Evolutionary conservation across 1,140 invertebrate genomes (phyloP), one percentile per base, ranked within the genome.

Genomic region (Tigriopus japonicus): DNA sequence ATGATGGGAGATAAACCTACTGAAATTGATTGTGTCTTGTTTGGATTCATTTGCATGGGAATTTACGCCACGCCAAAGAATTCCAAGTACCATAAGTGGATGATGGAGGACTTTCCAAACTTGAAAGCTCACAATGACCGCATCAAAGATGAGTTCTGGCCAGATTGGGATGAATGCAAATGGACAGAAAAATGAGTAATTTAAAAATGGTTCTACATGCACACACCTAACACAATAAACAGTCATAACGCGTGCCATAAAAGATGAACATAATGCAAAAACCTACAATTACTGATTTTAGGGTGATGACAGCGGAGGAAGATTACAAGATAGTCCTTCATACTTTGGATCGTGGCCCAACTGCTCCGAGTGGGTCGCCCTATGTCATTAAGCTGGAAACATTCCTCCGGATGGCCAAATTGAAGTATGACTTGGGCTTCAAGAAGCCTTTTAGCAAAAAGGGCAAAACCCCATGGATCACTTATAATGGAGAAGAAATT

Each of bases 381-480:
- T 69, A 68, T 62, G 64, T 59, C 5, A 28, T 69, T 14, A 69
- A 69, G 53, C 54, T 69, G 59, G 67, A 68, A 45, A 69, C 68
- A 1, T 69, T 63, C 54, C 62, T 68, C 12, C 53, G 68, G 9
- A 65, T 69, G 65, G 67, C 68, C 6, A 58, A 65, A 10, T 67
- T 69, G 56, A 60, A 64, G 7, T 69, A 69, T 59, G 65, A 61
- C 7, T 0, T 53, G 24, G 54, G 45, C 28, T 13, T 42, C 43
- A 52, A 42, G 17, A 19, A 15, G 14, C 24, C 51, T 13, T 23
- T 21, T 35, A 28, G n/a, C 6, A 13, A 21, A 21, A 35, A 51
- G 19, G 42, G 23, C 19, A 69, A 67, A 52, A 63, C 62, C 1
- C 74, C 74, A 0, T 76, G 73, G 73, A 71, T 76, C 41, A 68